These are phyloP conservation scores for Coreius guichenoti DNA, from an alignment of 2,797 vertebrate species.

Conservation along the genomic window DNA sequence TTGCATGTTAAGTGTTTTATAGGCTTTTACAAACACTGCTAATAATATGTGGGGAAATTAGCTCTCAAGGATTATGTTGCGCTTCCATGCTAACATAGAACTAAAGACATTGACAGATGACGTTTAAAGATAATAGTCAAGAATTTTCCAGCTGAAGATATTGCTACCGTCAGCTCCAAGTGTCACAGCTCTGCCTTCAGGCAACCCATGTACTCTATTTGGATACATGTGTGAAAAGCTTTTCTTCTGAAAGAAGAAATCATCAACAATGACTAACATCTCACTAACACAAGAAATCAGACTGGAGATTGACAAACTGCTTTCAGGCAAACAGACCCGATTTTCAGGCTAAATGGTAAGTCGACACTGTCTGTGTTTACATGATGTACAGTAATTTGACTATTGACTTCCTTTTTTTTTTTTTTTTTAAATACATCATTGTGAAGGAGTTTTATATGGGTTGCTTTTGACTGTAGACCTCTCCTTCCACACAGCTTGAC, in stretches of 20 bases:
- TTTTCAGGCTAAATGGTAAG: slow-evolving; percentile 17
- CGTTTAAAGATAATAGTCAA: background rate
- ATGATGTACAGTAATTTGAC: slow-evolving; percentile 13
- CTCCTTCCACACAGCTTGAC: background rate
- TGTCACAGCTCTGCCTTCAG: background rate
- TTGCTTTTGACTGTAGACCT: background rate
- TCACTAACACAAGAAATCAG: background rate
- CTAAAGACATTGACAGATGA: background rate
- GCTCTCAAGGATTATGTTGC: background rate
- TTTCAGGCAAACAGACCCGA: background rate
- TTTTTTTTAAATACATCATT: background rate
- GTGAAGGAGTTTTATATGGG: background rate
- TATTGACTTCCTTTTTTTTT: background rate
- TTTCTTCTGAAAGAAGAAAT: background rate
- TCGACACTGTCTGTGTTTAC: background rate
- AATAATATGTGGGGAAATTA: background rate
- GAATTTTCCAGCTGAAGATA: background rate
- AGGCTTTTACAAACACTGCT: background rate
- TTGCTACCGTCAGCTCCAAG: background rate
- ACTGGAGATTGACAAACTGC: background rate
- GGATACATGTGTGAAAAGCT: slow-evolving; percentile 12
- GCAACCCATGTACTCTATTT: background rate
- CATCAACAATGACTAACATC: background rate
- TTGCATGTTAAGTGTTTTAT: background rate
- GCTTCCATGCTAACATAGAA: background rate